Evolutionary conservation across 2,113 vertebrate genomes (phyloP), one percentile per base, ranked within the genome.

Genomic region (Thamnaconus septentrionalis): DNA sequence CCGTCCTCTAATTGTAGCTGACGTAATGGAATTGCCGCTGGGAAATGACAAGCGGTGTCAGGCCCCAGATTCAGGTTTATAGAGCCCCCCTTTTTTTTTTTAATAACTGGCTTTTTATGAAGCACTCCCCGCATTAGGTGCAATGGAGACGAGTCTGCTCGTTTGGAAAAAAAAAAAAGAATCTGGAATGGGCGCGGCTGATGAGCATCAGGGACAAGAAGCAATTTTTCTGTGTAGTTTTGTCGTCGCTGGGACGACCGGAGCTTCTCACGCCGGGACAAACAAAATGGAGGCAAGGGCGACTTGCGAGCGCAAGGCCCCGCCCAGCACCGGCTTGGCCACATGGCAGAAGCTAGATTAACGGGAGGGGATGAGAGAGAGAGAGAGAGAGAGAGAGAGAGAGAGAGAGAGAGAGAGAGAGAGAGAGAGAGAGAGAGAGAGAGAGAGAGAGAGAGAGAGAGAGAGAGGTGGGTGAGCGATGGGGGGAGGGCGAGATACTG

Each of bases 261-360:
- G 71, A 69, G 75, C 68, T 80, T 74, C 70, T 77, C 81, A 64
- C 76, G 69, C 72, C 71, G 75, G 74, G 76, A 79, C 63, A 80
- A 86, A 88, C 79, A 90, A 85, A 85, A 88, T 87, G 86, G 80
- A 82, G 80, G 73, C 75, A 74, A 78, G 77, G 80, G 73, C 74
- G 69, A 81, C 81, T 64, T 31, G 18, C 18, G 65, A 69, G 75
- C 62, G 64, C 76, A 82, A 79, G 3, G 54, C 54, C 41, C 9
- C 87, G 68, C 78, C 66, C 81, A 56, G 73, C 64, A 45, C 75
- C 49, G 73, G 79, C 62, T 79, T 72, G 75, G 81, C 75, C 87
- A 79, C 83, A 84, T 80, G 79, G 85, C 83, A 83, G 18, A 86
- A 88, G 86, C 88, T 86, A 87, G 86, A 90, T 90, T 87, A 88